These are phyloP conservation scores for Callospermophilus lateralis DNA, from an alignment of 2,113 vertebrate species.

Conservation along the genomic window DNA sequence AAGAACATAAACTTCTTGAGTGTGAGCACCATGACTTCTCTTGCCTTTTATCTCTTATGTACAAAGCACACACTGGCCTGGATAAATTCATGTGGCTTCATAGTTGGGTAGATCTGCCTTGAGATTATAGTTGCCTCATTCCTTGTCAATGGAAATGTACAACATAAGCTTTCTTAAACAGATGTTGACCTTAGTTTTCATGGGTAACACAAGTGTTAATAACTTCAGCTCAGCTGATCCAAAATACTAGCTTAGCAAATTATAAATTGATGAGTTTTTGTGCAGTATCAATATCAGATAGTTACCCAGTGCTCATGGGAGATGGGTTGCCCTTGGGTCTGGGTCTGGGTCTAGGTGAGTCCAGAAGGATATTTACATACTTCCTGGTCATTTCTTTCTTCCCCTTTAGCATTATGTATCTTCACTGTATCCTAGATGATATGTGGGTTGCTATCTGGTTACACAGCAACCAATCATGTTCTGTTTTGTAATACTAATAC, in stretches of 20 bases:
- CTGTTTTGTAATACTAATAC: constrained; percentile 24
- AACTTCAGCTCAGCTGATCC: constrained; percentile 1
- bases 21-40: neutral
- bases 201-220: neutral
- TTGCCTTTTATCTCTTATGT: neutral
- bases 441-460: neutral
- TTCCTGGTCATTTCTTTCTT: neutral
- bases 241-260: neutral
- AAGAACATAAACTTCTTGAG: neutral
- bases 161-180: neutral
- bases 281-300: neutral
- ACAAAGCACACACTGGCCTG: neutral
- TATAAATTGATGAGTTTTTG: neutral
- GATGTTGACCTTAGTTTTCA: constrained; percentile 23
- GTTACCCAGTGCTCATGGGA: neutral
- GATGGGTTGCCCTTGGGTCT: neutral
- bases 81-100: neutral
- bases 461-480: neutral
- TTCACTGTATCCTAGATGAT: neutral
- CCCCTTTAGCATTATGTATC: neutral
- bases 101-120: neutral
- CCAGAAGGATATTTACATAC: neutral
- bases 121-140: neutral
- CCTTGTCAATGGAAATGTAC: constrained; percentile 3
- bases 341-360: neutral